Conservation (phyloP, 2,888 invertebrate genomes). For the Zygogramma bicolorata region DNA sequence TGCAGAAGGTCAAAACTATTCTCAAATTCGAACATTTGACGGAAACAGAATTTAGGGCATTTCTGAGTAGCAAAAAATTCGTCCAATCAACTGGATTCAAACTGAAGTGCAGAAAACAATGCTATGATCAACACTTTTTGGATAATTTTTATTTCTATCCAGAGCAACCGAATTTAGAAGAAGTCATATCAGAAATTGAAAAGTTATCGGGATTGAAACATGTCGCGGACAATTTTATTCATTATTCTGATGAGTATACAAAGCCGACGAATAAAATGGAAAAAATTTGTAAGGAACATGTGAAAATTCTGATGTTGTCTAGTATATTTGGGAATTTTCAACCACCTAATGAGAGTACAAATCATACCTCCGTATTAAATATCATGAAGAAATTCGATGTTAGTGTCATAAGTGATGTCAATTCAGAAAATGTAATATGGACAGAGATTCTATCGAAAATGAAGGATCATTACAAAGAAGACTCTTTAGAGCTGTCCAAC, state of each 20-base stretch:
- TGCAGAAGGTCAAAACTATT: neutral
- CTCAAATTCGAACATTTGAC: neutral
- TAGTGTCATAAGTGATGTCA: slow-evolving; percentile 15
- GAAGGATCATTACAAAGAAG: neutral
- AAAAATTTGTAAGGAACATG: slow-evolving; percentile 9
- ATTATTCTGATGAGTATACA: slow-evolving; percentile 20
- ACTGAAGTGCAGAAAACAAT: slow-evolving; percentile 13
- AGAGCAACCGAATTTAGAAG: slow-evolving; percentile 17
- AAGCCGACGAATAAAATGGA: neutral
- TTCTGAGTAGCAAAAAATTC: slow-evolving; percentile 1
- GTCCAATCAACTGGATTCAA: slow-evolving; percentile 1
- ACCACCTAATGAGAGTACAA: neutral
- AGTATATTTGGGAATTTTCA: slow-evolving; percentile 5
- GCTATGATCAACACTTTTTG: slow-evolving; percentile 17
- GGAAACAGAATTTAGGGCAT: neutral
- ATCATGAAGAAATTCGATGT: slow-evolving; percentile 22
- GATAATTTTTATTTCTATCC: slow-evolving; percentile 28
- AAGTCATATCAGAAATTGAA: slow-evolving; percentile 12
- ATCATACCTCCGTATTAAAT: neutral
- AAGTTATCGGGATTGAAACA: neutral
- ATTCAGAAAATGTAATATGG: slow-evolving; percentile 25
- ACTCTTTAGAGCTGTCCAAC: slow-evolving; percentile 9
- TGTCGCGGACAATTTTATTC: neutral
- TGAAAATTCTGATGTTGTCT: neutral
- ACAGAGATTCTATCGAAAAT: slow-evolving; percentile 23